Percentiles rank a stretch among this genome's conserved stretches.
These are phyloP conservation scores for Micromussa lordhowensis DNA, from an alignment of 92 coral and sea anemone genomes.

Conservation along the genomic window DNA sequence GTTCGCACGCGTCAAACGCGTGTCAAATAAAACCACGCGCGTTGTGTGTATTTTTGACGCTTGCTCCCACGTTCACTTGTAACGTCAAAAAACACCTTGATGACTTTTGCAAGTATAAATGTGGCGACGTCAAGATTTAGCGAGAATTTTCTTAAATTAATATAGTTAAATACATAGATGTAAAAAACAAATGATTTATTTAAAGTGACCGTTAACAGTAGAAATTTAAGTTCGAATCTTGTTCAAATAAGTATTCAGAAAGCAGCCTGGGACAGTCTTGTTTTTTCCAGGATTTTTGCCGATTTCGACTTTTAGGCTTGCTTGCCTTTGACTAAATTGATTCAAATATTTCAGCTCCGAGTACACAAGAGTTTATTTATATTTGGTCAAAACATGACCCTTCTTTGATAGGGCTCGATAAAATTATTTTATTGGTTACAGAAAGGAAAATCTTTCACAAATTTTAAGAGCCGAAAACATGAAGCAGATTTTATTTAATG, in stretches of 20 bases:
- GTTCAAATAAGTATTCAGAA: background rate
- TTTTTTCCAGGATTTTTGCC: background rate
- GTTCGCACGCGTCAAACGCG: background rate
- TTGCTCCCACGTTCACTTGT: background rate
- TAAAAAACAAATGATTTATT: background rate
- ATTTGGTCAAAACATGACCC: background rate
- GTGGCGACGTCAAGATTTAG: background rate
- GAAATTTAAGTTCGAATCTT: background rate
- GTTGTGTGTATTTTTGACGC: background rate
- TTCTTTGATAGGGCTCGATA: background rate
- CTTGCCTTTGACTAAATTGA: background rate
- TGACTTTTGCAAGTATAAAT: background rate
- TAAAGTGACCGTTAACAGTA: background rate
- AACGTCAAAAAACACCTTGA: background rate
- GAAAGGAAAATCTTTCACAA: background rate
- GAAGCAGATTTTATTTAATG: slow-evolving; percentile 6
- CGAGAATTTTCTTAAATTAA: background rate
- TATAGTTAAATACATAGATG: background rate
- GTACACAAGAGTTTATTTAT: slow-evolving; percentile 5
- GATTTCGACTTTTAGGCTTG: background rate
- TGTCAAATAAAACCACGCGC: background rate
- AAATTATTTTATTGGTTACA: background rate
- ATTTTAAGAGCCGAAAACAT: background rate
- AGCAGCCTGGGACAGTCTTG: background rate
- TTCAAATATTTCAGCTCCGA: background rate